Conservation (phyloP, 2,888 invertebrate genomes). For the Caenorhabditis macrosperma region DNA sequence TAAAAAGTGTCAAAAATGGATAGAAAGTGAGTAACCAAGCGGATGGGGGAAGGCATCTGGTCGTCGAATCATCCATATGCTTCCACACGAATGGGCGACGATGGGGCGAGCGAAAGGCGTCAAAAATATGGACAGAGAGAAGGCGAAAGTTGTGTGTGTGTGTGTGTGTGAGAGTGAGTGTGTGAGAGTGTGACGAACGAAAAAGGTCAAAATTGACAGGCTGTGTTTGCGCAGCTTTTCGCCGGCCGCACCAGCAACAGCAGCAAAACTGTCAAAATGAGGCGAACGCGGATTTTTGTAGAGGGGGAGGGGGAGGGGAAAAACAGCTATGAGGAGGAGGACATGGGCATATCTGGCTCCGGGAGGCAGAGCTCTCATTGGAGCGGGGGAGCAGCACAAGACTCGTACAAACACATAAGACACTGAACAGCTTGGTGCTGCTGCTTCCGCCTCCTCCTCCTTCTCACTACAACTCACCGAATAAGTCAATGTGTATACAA, state of each 20-base stretch:
- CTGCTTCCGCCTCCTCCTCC: slow-evolving; percentile 1
- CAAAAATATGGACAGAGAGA: neutral
- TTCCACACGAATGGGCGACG: no score
- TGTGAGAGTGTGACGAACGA: neutral
- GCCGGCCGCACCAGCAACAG: neutral
- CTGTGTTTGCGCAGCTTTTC: slow-evolving; percentile 29
- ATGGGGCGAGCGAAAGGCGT: no score
- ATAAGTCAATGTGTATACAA: slow-evolving; percentile 54
- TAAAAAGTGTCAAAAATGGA: no score
- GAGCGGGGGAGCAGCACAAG: neutral
- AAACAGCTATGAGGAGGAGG: neutral
- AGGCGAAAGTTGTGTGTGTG: no score
- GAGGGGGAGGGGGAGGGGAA: neutral
- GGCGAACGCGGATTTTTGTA: neutral
- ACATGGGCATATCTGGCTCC: slow-evolving; percentile 1
- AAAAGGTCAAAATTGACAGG: slow-evolving; percentile 13
- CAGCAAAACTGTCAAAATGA: slow-evolving; percentile 45
- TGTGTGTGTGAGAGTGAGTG: neutral
- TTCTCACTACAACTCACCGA: slow-evolving; percentile 29
- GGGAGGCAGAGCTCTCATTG: slow-evolving; percentile 5
- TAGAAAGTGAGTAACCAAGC: no score
- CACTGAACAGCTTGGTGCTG: neutral
- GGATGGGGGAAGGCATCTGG: no score
- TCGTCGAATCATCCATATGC: no score
- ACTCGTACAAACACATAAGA: slow-evolving; percentile 22